Percentiles rank a stretch among this genome's conserved stretches.
Conservation (phyloP, 2,797 vertebrate species). For the Nannoperca obscura region DNA sequence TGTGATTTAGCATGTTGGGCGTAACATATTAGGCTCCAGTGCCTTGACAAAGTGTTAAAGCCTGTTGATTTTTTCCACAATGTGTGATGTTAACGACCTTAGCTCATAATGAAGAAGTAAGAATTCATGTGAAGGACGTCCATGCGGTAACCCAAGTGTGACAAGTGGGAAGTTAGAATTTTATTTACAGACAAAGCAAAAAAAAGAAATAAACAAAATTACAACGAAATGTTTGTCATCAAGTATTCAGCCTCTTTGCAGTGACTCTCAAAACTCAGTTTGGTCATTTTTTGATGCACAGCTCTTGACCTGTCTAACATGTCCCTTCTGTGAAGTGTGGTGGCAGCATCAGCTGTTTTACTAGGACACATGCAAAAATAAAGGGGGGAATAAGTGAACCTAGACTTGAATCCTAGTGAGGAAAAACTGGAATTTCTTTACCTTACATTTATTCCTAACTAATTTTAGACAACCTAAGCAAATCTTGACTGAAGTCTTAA, state of each 20-base stretch:
- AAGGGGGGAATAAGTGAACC: not conserved
- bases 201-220: not conserved
- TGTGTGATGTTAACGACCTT: constrained; percentile 12
- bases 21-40: constrained; percentile 4
- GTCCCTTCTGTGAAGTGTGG: not conserved
- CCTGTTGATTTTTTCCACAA: constrained; percentile 21
- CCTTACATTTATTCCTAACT: not conserved
- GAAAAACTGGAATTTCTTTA: not conserved
- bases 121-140: constrained; percentile 9
- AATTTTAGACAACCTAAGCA: not conserved
- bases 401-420: not conserved
- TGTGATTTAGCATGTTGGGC: constrained; percentile 25
- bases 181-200: not conserved
- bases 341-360: constrained; percentile 29
- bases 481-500: not conserved
- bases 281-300: not conserved
- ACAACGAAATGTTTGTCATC: not conserved
- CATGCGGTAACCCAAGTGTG: not conserved
- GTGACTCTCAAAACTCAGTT: constrained; percentile 4
- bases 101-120: constrained; percentile 8
- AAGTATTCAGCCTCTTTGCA: not conserved
- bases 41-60: constrained; percentile 14
- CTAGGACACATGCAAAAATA: constrained; percentile 14
- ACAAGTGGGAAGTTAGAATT: not conserved
- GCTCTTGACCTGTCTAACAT: constrained; percentile 13